Conservation (phyloP, 2,113 vertebrate genomes). For the Gorilla gorilla region DNA sequence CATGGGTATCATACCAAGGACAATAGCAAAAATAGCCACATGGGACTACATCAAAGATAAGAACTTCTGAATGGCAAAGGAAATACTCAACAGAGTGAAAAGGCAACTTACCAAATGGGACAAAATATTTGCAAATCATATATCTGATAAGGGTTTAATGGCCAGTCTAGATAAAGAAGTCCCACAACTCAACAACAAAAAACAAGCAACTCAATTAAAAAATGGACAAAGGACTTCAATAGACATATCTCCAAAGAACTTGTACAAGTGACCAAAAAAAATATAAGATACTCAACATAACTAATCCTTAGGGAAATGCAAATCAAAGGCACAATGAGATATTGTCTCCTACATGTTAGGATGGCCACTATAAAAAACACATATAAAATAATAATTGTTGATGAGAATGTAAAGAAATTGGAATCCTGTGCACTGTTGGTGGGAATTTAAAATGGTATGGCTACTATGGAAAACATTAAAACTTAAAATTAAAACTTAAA, state of each 20-base stretch:
- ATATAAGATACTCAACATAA: not conserved
- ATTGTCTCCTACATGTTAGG: not conserved
- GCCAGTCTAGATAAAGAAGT: not conserved
- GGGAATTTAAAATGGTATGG: not conserved
- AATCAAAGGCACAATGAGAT: not conserved
- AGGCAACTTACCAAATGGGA: not conserved
- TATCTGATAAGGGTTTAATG: not conserved
- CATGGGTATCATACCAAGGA: not conserved
- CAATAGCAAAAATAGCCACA: not conserved
- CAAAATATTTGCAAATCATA: not conserved
- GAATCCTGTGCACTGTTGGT: not conserved
- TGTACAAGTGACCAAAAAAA: not conserved
- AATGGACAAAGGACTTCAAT: not conserved
- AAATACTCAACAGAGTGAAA: not conserved
- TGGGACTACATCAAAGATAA: no score
- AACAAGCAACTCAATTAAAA: not conserved
- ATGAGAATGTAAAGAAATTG: not conserved
- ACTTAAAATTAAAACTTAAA: no score
- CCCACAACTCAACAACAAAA: not conserved
- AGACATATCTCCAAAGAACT: not conserved
- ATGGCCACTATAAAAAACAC: not conserved
- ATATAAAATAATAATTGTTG: not conserved
- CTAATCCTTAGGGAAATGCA: not conserved
- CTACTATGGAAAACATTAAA: no score
- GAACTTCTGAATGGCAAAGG: not conserved